Conservation (phyloP, 2,113 vertebrate species). For the Agapornis roseicollis region DNA sequence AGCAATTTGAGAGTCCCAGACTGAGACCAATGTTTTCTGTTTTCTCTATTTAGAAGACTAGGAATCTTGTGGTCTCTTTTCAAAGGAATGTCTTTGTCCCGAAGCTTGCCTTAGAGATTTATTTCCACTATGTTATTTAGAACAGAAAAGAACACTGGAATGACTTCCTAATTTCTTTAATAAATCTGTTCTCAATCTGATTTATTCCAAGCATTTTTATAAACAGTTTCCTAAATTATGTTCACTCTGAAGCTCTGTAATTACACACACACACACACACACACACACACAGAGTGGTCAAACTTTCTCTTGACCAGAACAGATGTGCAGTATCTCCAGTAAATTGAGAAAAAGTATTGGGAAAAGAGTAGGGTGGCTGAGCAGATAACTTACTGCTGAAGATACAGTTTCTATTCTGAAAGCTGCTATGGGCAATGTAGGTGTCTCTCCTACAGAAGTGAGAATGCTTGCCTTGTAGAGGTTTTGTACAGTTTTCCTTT, state of each 20-base stretch:
- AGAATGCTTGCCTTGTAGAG: not conserved
- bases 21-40: slow-evolving; percentile 11
- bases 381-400: not conserved
- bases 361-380: not conserved
- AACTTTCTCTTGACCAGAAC: slow-evolving; percentile 34
- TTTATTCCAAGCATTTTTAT: slow-evolving; percentile 41
- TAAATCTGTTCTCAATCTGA: slow-evolving; percentile 54
- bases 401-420: not conserved
- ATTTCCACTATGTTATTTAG: slow-evolving; percentile 44
- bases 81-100: slow-evolving; percentile 51
- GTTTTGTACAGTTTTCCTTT: slow-evolving; percentile 10
- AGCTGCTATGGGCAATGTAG: not conserved
- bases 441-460: not conserved
- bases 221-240: slow-evolving; percentile 6
- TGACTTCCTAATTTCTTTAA: slow-evolving; percentile 53
- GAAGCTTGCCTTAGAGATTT: slow-evolving; percentile 48
- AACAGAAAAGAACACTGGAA: slow-evolving; percentile 49
- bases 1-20: not conserved
- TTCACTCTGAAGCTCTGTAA: slow-evolving; percentile 13
- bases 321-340: not conserved
- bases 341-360: not conserved
- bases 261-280: not conserved
- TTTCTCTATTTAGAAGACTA: slow-evolving; percentile 51
- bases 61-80: slow-evolving; percentile 59
- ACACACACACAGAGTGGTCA: not conserved